Percentiles rank a stretch among this genome's conserved stretches.
Evolutionary conservation across 2,888 invertebrate species (phyloP).

Genomic region (Tortricodes alternella): DNA sequence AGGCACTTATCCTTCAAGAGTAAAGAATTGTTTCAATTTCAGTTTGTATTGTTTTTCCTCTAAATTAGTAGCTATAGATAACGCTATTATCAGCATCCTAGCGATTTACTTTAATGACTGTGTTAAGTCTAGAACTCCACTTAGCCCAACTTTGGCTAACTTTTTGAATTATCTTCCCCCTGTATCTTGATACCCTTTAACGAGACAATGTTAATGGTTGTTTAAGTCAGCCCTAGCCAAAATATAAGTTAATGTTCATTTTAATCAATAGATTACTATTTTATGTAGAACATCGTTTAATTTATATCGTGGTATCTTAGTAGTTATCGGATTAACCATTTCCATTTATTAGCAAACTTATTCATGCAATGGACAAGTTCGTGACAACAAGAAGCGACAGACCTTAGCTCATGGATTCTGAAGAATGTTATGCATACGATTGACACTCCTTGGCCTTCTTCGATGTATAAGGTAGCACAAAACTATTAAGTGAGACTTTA

Average conservation of each 20-base stretch:
- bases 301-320: conserved; percentile 8
- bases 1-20: no score
- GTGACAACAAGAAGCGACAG: conserved; percentile 25
- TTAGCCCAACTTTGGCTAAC: neutral
- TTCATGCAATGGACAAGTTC: conserved; percentile 1
- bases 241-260: neutral
- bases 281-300: neutral
- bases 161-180: neutral
- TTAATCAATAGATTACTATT: conserved; percentile 4
- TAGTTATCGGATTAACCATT: neutral
- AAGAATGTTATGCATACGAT: conserved; percentile 18
- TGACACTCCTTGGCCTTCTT: conserved; percentile 28
- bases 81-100: no score
- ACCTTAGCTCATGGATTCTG: conserved; percentile 13
- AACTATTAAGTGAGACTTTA: neutral
- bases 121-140: no score
- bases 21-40: no score
- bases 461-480: conserved; percentile 11
- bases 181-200: conserved; percentile 2
- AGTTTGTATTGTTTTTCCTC: no score
- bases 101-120: no score
- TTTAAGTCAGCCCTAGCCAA: neutral
- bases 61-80: no score
- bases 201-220: conserved; percentile 2
- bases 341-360: conserved; percentile 7